phyloP scores from a whole-genome alignment of 2,113 vertebrate species.

The Orientallactaga bullata region DNA sequence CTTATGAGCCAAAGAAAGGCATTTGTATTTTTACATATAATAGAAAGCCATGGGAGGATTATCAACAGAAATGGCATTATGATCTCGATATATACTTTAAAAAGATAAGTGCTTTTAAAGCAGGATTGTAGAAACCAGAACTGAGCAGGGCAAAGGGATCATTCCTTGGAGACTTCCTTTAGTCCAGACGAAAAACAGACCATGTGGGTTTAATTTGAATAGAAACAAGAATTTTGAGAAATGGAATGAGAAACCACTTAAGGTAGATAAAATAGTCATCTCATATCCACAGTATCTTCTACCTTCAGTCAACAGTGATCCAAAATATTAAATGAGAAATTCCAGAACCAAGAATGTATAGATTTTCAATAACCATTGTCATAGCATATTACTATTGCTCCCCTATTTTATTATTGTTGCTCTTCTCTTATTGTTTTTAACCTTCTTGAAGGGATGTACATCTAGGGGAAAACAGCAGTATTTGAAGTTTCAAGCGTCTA shows the following conservation, averaged over 20 bases:
- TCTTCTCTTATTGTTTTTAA: neutral
- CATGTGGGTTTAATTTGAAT: slow-evolving; percentile 30
- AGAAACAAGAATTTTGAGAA: slow-evolving; percentile 1
- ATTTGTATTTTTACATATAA: slow-evolving; percentile 42
- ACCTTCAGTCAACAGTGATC: neutral
- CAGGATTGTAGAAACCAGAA: neutral
- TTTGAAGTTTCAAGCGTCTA: neutral
- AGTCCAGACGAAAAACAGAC: slow-evolving; percentile 9
- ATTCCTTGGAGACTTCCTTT: neutral
- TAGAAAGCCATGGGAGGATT: slow-evolving; percentile 27
- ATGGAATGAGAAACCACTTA: neutral
- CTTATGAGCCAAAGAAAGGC: neutral
- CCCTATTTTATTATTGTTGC: neutral
- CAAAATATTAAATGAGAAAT: neutral
- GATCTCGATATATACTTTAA: neutral
- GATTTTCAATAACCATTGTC: neutral
- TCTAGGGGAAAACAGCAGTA: neutral
- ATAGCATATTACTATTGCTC: neutral
- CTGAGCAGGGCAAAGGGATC: neutral
- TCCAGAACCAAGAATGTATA: neutral
- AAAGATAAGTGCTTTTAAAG: slow-evolving; percentile 14
- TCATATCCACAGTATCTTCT: neutral
- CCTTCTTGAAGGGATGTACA: neutral
- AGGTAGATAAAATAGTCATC: neutral
- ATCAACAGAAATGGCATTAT: neutral